Evolutionary conservation across 2,888 invertebrate species (phyloP).

Genomic region (Cylloceria caligata): DNA sequence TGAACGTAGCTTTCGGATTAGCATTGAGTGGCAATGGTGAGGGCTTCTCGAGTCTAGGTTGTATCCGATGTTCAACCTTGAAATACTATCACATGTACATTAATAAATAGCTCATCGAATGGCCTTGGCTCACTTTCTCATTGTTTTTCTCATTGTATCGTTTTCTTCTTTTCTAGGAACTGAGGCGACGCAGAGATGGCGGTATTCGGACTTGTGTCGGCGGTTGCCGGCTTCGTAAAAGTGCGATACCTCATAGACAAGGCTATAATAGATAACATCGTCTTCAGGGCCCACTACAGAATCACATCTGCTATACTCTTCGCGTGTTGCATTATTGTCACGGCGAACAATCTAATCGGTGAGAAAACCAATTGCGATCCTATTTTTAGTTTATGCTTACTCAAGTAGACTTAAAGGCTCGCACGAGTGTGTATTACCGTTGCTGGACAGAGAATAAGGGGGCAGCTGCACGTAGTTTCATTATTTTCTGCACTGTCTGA

Average conservation of each 20-base stretch:
- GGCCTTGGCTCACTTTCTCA: conserved; percentile 21
- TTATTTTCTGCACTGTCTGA: neutral
- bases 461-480: too few species aligned
- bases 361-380: conserved; percentile 81
- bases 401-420: neutral
- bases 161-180: conserved; percentile 70
- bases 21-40: neutral
- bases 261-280: conserved; percentile 95
- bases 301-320: conserved; percentile 95
- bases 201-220: conserved; percentile 93
- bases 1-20: conserved; percentile 45
- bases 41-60: neutral
- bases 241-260: conserved; percentile 95
- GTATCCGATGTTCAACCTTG: neutral
- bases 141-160: conserved; percentile 11
- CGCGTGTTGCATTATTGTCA: conserved; percentile 94
- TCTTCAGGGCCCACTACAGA: conserved; percentile 95
- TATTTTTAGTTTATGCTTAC: conserved; percentile 32
- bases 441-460: too few species aligned
- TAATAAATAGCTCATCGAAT: neutral
- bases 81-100: conserved; percentile 1
- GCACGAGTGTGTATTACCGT: too few species aligned
- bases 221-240: conserved; percentile 96
- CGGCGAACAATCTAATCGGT: conserved; percentile 96
- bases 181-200: conserved; percentile 87